Percentiles rank a stretch among this genome's conserved stretches.
Conservation (phyloP, 2,888 invertebrate species). For the Gasteruption jaculator region DNA sequence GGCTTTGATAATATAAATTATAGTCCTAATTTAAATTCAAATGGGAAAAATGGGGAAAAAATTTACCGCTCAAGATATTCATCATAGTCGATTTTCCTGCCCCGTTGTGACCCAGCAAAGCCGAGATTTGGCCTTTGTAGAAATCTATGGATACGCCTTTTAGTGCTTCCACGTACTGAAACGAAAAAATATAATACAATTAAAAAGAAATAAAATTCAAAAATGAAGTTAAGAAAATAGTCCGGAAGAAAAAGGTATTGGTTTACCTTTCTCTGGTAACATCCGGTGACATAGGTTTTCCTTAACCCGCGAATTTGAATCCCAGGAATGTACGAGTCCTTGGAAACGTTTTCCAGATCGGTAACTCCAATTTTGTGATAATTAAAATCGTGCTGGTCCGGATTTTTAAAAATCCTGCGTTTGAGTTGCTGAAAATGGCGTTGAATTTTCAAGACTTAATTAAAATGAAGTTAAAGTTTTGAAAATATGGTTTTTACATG, state of each 20-base stretch:
- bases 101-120: conserved; percentile 74
- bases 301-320: conserved; percentile 51
- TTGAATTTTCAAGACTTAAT: too few relatives aligned
- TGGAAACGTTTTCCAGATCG: conserved; percentile 31
- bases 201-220: too few relatives aligned
- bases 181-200: too few relatives aligned
- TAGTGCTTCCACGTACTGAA: conserved; percentile 23
- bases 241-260: too few relatives aligned
- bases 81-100: conserved; percentile 90
- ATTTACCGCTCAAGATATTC: conserved; percentile 75
- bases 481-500: too few relatives aligned
- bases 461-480: too few relatives aligned
- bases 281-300: conserved; percentile 33
- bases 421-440: too few relatives aligned
- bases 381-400: conserved; percentile 16
- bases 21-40: too few relatives aligned
- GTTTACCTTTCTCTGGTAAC: conserved; percentile 15
- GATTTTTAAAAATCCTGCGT: conserved; percentile 25
- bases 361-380: conserved; percentile 22
- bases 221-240: too few relatives aligned
- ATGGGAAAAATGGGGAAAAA: too few relatives aligned
- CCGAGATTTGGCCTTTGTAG: conserved; percentile 82
- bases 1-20: too few relatives aligned
- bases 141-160: conserved; percentile 44
- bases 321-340: conserved; percentile 32